Evolutionary conservation across 2,113 vertebrate genomes (phyloP), one percentile per base, ranked within the genome.

Genomic region (Pandion haliaetus): DNA sequence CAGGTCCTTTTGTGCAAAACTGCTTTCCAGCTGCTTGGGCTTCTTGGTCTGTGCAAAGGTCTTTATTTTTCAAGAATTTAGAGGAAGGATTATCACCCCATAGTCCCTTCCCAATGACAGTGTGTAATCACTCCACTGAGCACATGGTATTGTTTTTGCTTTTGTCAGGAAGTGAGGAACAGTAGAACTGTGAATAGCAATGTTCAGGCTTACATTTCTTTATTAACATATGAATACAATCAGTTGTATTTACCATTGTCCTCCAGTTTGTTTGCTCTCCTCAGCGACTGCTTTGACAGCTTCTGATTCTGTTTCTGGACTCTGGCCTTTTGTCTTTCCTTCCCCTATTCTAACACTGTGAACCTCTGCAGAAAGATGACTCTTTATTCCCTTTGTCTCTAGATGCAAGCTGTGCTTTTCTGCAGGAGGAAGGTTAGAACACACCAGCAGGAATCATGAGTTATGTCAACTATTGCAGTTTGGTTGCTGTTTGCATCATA

Each of bases 211-310:
- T 71, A 47, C 61, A 49, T 76, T 79, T 87, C 81, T 85, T 84
- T 76, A 72, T 82, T 88, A 94, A 81, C 21, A 67, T 55, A 26
- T 5, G 17, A 91, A 36, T 52, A 91, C 93, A 96, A 91, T 93
- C 4, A 1, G 10, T 61, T 49, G 57, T 76, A 93, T 95, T 96
- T 94, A 96, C 61, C 65, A 94, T 90, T 96, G 94, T 97, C 65
- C 78, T 94, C 31, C 57, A 47, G 29, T 82, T 78, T 95, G 89
- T 85, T 96, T 80, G 80, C n/a, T 92, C 47, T 86, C 91, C 72
- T 96, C 93, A 94, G 42, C 2, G 3, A 52, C 2, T 18, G 45
- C 55, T 86, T 83, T 83, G 82, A 91, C 36, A 89, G 44, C 17
- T 87, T 67, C 80, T 59, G 55, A 38, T 62, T 90, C 59, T 42